Conservation (phyloP, 2,113 vertebrate genomes). For the Nothoprocta pentlandii region DNA sequence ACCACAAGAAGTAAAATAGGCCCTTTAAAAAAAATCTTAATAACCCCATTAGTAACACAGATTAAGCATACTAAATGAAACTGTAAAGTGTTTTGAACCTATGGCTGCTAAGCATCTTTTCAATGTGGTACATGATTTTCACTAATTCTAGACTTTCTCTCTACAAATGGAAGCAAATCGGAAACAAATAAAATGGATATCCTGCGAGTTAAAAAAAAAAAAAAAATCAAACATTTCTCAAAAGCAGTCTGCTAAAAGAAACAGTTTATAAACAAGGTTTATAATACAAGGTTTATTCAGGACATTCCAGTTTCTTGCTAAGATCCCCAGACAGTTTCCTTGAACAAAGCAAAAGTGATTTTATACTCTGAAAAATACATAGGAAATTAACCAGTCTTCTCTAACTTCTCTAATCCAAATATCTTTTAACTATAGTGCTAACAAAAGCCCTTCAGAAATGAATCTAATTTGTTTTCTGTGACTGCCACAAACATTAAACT, state of each 20-base stretch:
- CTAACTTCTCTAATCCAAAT: background rate
- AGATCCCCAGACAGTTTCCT: background rate
- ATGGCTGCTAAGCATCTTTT: accelerated
- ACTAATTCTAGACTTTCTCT: background rate
- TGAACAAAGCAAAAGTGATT: background rate
- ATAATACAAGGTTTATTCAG: background rate
- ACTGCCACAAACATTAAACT: background rate
- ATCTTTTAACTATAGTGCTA: background rate
- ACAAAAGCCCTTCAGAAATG: background rate
- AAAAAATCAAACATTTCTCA: background rate
- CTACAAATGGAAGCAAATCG: background rate
- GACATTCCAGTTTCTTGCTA: background rate
- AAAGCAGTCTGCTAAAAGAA: background rate
- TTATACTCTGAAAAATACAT: background rate
- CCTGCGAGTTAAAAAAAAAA: background rate
- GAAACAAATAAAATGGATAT: background rate
- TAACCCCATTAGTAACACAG: background rate
- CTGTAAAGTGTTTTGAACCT: background rate
- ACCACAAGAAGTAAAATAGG: background rate
- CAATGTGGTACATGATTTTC: background rate
- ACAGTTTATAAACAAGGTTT: background rate
- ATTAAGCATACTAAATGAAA: background rate
- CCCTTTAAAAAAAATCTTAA: background rate
- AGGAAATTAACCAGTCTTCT: background rate
- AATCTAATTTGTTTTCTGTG: background rate